Evolutionary conservation across 2,888 invertebrate species (phyloP).

Genomic region (Polietes domitor): DNA sequence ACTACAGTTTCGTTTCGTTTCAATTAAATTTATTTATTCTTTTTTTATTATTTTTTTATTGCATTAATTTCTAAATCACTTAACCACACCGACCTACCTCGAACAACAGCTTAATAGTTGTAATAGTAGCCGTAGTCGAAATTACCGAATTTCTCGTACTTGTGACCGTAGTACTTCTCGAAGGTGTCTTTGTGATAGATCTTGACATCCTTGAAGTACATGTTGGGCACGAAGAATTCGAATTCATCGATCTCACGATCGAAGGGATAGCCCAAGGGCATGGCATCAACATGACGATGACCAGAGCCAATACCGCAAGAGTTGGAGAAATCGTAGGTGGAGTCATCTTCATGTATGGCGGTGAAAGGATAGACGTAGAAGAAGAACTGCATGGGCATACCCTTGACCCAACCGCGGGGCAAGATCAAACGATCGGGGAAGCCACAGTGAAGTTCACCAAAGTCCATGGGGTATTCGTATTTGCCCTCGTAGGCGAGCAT

Average conservation of each 20-base stretch:
- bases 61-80: conserved; percentile 2
- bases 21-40: not conserved
- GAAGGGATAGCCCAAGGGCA: conserved; percentile 87
- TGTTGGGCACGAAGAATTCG: conserved; percentile 85
- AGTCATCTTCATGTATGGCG: conserved; percentile 73
- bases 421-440: conserved; percentile 85
- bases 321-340: conserved; percentile 80
- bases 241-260: conserved; percentile 84
- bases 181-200: conserved; percentile 84
- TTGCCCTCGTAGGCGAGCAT: conserved; percentile 81
- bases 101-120: conserved; percentile 9
- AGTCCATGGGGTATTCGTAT: conserved; percentile 80
- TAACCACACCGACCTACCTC: not conserved
- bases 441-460: conserved; percentile 82
- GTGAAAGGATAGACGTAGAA: conserved; percentile 83
- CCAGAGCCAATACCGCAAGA: conserved; percentile 82
- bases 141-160: conserved; percentile 61
- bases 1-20: not conserved
- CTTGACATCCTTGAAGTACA: conserved; percentile 84
- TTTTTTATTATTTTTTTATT: conserved; percentile 12
- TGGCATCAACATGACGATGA: conserved; percentile 82
- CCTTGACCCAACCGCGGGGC: conserved; percentile 84
- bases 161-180: conserved; percentile 72
- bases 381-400: conserved; percentile 84
- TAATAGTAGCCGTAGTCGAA: conserved; percentile 62